Base-by-base conservation (phyloP, 2,113 vertebrate genomes). In the Rutilus rutilus region DNA sequence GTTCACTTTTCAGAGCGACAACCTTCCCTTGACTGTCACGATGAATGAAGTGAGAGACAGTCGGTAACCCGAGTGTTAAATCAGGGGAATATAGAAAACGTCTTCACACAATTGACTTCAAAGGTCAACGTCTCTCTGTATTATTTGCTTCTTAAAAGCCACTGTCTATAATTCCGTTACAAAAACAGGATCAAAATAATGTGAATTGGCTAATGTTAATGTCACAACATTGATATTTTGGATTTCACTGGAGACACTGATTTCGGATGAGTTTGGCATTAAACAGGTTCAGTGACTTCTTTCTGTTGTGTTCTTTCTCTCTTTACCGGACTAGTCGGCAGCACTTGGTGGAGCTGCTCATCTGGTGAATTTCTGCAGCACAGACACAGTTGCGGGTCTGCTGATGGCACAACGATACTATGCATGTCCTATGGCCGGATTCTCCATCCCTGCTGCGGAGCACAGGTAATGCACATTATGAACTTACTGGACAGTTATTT, bases 391-490 rank as follows among this genome's bases (percentile, higher is more conserved):
- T 19, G 93, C 95, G 0, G 94, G 94, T 1, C 81, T 95, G 21
- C 90, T 95, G 65, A 94, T 95, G 94, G 92, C 93, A 73, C 93
- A 95, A 86, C 86, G 90, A 4, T 95, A 94, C 89, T 96, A 95
- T 60, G 67, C 79, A 86, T 95, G 94, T 57, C 93, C 92, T 2
- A 95, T 96, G 94, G 94, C 94, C 4, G 95, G 94, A 17, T 95
- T 93, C 90, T 95, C 95, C 83, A 94, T 96, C 27, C 95, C 95
- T 57, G 94, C 94, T 64, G 94, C 94, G 54, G 94, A 96, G 85
- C 95, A 95, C 92, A 96, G 95, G 94, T 95, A 91, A 33, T 36
- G 64, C 3, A 21, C 82, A 33, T 57, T 71, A 36, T 36, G 3
- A 4, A 39, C 17, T 69, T 69, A 23, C 19, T 39, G 65, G 33